phyloP scores from a whole-genome alignment of 1,140 invertebrate species.

The Sweltsa coloradensis region DNA sequence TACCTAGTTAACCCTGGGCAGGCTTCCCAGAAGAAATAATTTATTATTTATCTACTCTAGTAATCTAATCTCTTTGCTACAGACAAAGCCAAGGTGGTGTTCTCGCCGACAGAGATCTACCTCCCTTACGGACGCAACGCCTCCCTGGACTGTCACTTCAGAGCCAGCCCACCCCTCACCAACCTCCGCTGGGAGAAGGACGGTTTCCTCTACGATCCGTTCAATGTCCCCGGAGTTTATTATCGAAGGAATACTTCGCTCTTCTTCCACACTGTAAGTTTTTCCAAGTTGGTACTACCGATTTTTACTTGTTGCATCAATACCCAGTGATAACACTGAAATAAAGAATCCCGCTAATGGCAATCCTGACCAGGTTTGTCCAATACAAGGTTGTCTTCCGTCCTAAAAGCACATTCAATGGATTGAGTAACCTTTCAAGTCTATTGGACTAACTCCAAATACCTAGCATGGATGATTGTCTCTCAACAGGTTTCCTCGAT shows the following conservation, averaged over 20 bases:
- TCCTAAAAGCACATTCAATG: too few relatives aligned
- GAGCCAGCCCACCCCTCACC: constrained; percentile 85
- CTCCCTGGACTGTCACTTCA: constrained; percentile 81
- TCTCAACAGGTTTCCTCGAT: too few relatives aligned
- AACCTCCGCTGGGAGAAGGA: constrained; percentile 91
- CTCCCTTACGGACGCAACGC: constrained; percentile 82
- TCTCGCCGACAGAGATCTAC: constrained; percentile 75
- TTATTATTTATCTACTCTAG: background rate
- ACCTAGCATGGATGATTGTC: too few relatives aligned
- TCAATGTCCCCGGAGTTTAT: constrained; percentile 76
- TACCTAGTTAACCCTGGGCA: background rate
- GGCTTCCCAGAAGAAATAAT: too few relatives aligned
- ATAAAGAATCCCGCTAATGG: too few relatives aligned
- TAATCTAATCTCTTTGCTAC: constrained; percentile 25
- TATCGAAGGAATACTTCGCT: constrained; percentile 78
- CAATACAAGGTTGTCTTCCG: too few relatives aligned
- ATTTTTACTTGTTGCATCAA: too few relatives aligned
- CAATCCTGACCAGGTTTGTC: too few relatives aligned
- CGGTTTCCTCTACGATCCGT: constrained; percentile 81
- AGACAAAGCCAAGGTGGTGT: constrained; percentile 89
- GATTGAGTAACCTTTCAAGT: too few relatives aligned
- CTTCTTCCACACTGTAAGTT: constrained; percentile 58
- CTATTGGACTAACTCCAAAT: too few relatives aligned
- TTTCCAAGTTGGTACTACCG: too few relatives aligned
- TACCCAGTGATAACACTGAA: too few relatives aligned